phyloP scores from a whole-genome alignment of 2,888 invertebrate genomes.

The Drosophila pseudotakahashii region DNA sequence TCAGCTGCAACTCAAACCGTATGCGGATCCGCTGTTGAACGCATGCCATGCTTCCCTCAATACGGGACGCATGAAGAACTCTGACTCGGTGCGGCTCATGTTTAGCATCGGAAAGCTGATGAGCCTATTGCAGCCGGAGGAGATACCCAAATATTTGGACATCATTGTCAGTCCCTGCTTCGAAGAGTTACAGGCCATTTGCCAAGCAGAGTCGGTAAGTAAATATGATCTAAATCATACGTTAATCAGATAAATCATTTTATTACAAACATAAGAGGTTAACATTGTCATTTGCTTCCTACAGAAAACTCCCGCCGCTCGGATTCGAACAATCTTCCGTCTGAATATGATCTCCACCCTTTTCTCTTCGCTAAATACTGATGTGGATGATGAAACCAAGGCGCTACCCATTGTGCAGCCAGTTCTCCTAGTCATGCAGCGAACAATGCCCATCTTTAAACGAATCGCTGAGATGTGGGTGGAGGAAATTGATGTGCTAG shows the following conservation, averaged over 20 bases:
- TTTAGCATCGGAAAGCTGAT: slow-evolving; percentile 90
- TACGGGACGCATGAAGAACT: slow-evolving; percentile 86
- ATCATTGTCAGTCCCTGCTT: slow-evolving; percentile 88
- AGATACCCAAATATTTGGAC: slow-evolving; percentile 89
- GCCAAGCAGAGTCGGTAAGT: slow-evolving; percentile 85
- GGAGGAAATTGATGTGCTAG: slow-evolving; percentile 87
- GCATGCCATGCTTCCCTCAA: slow-evolving; percentile 88
- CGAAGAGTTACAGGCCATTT: slow-evolving; percentile 86
- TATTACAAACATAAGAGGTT: too few species aligned
- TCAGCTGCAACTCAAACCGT: slow-evolving; percentile 89
- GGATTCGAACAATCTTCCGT: slow-evolving; percentile 86
- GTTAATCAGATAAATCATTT: too few species aligned
- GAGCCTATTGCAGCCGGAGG: slow-evolving; percentile 87
- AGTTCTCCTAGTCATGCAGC: slow-evolving; percentile 86
- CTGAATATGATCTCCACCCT: slow-evolving; percentile 89
- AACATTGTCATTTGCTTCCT: slow-evolving; percentile 21
- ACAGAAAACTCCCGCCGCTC: slow-evolving; percentile 85
- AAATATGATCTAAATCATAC: not conserved
- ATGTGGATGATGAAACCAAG: slow-evolving; percentile 80
- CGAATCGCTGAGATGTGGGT: slow-evolving; percentile 87
- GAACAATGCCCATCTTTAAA: slow-evolving; percentile 87
- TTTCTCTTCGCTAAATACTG: slow-evolving; percentile 87
- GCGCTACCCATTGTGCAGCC: slow-evolving; percentile 84
- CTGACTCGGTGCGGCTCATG: slow-evolving; percentile 90
- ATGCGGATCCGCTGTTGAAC: slow-evolving; percentile 90